Conservation (phyloP, 2,113 vertebrate species). For the Nycticebus coucang region DNA sequence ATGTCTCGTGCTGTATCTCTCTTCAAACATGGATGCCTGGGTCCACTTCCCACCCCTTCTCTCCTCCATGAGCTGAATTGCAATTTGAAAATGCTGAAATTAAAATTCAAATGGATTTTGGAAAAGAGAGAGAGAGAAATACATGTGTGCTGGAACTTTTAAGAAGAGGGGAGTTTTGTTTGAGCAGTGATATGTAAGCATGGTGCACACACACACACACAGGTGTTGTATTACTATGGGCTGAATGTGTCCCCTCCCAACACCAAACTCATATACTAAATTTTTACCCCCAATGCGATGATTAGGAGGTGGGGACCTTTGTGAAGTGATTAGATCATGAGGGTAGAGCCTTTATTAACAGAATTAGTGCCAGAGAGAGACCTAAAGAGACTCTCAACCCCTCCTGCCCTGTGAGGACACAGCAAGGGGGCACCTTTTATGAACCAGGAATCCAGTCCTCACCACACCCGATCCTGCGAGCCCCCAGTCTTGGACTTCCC, state of each 20-base stretch:
- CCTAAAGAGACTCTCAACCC: fast-evolving
- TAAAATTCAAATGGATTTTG: not conserved
- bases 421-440: too few species aligned
- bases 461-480: not conserved
- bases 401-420: not conserved
- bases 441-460: not conserved
- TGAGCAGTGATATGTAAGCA: not conserved
- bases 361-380: too few species aligned
- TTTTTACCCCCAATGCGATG: too few species aligned
- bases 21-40: not conserved
- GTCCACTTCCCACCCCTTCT: not conserved
- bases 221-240: not conserved
- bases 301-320: not conserved
- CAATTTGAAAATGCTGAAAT: not conserved
- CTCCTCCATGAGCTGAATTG: not conserved
- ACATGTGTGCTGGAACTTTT: not conserved
- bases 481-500: too few species aligned
- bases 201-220: not conserved
- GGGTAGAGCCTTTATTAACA: not conserved
- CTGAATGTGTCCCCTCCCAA: too few species aligned
- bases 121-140: not conserved
- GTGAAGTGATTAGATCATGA: not conserved
- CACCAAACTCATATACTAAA: not conserved
- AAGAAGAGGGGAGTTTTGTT: not conserved
- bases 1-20: fast-evolving